These are phyloP conservation scores for Procambarus virginalis DNA, from an alignment of 1,140 invertebrate species.

Conservation along the genomic window DNA sequence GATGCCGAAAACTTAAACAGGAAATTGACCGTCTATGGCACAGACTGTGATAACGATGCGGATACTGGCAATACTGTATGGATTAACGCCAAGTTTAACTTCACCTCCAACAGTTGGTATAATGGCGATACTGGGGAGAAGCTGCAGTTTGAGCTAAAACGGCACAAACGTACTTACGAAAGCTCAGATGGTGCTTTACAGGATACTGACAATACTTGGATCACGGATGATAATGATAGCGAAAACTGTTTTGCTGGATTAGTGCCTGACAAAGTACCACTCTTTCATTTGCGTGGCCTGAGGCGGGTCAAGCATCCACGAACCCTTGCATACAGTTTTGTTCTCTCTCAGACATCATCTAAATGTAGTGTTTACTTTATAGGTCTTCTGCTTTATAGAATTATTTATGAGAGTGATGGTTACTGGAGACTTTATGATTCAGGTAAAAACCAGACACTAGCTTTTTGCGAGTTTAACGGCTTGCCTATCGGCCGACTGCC, in stretches of 20 bases:
- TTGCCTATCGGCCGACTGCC: slow-evolving; percentile 28
- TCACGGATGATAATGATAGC: slow-evolving; percentile 25
- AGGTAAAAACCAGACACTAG: not conserved
- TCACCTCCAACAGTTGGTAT: not conserved
- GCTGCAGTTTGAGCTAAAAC: not conserved
- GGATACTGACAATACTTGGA: slow-evolving; percentile 24
- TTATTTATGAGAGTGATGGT: not conserved
- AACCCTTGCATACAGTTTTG: not conserved
- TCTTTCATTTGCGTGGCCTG: slow-evolving; percentile 36
- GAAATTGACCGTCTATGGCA: not conserved
- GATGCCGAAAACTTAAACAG: not conserved
- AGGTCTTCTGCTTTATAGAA: slow-evolving; percentile 10
- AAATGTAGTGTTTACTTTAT: slow-evolving; percentile 3
- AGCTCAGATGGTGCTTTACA: slow-evolving; percentile 10
- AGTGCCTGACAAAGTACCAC: not conserved
- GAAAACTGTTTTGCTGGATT: slow-evolving; percentile 46
- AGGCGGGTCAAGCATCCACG: no score
- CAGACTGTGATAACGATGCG: slow-evolving; percentile 10
- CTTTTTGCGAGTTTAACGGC: not conserved
- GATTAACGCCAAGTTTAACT: slow-evolving; percentile 27
- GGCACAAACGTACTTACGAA: not conserved
- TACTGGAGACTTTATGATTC: slow-evolving; percentile 1
- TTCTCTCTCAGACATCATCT: not conserved
- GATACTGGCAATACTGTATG: slow-evolving; percentile 3
- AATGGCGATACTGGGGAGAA: not conserved